Evolutionary conservation across 2,888 invertebrate genomes (phyloP), one percentile per base, ranked within the genome.

Genomic region (Polia nebulosa): DNA sequence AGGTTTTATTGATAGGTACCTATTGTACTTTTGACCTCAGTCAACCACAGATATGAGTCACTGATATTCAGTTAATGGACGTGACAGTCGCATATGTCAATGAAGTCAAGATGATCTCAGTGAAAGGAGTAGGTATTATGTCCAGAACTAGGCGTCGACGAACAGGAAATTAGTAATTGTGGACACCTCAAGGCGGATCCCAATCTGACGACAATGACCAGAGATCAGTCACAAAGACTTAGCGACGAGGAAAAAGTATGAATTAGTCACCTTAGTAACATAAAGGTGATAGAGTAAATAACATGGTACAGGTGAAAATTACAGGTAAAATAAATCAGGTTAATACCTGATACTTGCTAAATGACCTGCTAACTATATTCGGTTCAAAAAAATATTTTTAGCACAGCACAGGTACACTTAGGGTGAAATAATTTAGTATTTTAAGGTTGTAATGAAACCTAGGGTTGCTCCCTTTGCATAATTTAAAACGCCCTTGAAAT

Each of bases 391-490:
- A 22, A 29, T 69, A 69, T 70, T 69, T 64, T 53, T 55, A 53
- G 36, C 20, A 36, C 36, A 11, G 8, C 5, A 29, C 11, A 15
- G 4, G 32, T 22, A 44, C 44, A 27, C 25, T 32, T 36, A 17
- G n/a, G 32, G 25, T 20, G 57, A 52, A 36, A 22, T 61, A 49
- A 9, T 8, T 20, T 15, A 41, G 15, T 44, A 27, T n/a, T 51
- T 49, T 47, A 47, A 32, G 56, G 78, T 49, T 49, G 7, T 20
- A 36, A 66, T 22, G 3, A 44, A 77, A 59, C 32, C 17, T 53
- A 68, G 78, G 76, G 76, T 36, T 22, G 11, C 15, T 22, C 78
- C 59, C 78, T 68, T 29, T 41, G 49, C 44, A 60, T 73, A 57
- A 56, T 56, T 75, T 55, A 55, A 71, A 71, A 36, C 9, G 20